A percentile compares a stretch with the other conserved stretches of the same genome.
These are phyloP conservation scores for Cephus runcator DNA, from an alignment of 2,888 invertebrate genomes.

Conservation along the genomic window DNA sequence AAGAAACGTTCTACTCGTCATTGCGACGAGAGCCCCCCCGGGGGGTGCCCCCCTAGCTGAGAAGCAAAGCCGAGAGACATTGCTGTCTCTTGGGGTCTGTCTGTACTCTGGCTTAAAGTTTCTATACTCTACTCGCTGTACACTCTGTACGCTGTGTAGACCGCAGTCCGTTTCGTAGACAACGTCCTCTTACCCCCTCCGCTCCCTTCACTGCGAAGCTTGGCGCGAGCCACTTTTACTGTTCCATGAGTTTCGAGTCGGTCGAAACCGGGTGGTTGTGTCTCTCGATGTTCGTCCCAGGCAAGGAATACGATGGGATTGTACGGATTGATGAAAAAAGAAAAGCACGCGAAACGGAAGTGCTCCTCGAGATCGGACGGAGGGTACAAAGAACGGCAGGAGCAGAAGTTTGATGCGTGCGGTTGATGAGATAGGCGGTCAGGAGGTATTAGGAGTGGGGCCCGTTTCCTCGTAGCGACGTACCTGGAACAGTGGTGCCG, in stretches of 20 bases:
- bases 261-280: not conserved
- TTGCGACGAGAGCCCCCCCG: not conserved
- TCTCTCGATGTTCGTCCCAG: not conserved
- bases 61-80: not conserved
- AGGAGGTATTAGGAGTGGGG: not conserved
- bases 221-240: slow-evolving; percentile 31
- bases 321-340: not conserved
- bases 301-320: not conserved
- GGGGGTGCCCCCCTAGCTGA: not conserved
- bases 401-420: not conserved
- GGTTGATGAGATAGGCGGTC: not conserved
- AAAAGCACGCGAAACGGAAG: not conserved
- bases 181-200: not conserved
- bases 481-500: slow-evolving; percentile 1
- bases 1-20: not conserved
- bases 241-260: slow-evolving; percentile 20
- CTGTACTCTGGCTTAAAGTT: not conserved
- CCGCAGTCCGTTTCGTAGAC: not conserved
- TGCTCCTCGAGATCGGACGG: not conserved
- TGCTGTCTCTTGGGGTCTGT: not conserved
- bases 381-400: not conserved
- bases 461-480: not conserved
- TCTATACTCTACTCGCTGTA: not conserved
- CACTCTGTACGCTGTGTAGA: not conserved
- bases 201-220: not conserved